Conservation (phyloP, 23 tunicate species). For the Halocynthia roretzi region DNA sequence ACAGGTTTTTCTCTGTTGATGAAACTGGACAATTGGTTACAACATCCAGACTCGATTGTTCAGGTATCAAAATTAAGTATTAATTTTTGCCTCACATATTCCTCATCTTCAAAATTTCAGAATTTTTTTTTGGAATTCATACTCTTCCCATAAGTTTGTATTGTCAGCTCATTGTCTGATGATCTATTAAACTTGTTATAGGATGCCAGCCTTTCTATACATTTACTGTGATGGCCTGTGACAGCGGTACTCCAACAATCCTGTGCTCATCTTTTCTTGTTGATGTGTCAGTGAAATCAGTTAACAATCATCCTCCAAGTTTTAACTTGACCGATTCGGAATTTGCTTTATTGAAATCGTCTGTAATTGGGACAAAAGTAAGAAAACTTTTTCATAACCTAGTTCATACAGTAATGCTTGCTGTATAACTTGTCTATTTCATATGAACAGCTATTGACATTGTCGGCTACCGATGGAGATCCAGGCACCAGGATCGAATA, state of each 20-base stretch:
- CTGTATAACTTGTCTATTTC: neutral
- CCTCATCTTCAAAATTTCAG: too few relatives aligned
- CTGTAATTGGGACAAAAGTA: slow-evolving; percentile 30
- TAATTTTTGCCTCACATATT: too few relatives aligned
- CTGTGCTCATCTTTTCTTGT: slow-evolving; percentile 22
- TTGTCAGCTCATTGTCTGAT: too few relatives aligned
- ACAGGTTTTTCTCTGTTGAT: slow-evolving; percentile 8
- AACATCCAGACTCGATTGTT: neutral
- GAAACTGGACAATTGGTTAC: neutral
- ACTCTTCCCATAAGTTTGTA: too few relatives aligned
- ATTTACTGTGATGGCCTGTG: slow-evolving; percentile 31
- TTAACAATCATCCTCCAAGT: slow-evolving; percentile 29
- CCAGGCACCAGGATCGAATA: slow-evolving; percentile 17
- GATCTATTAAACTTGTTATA: neutral
- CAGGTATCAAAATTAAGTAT: too few relatives aligned
- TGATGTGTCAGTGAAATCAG: slow-evolving; percentile 22
- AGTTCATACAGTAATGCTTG: neutral
- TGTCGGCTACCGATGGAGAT: slow-evolving; percentile 39
- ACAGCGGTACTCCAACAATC: slow-evolving; percentile 36
- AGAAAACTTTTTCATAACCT: neutral
- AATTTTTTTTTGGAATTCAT: too few relatives aligned
- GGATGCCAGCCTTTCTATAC: neutral
- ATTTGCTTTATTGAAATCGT: slow-evolving; percentile 48
- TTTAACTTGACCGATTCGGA: slow-evolving; percentile 9
- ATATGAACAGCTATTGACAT: slow-evolving; percentile 13